Evolutionary conservation across 2,113 vertebrate genomes (phyloP).

Genomic region (Herpailurus yagouaroundi): DNA sequence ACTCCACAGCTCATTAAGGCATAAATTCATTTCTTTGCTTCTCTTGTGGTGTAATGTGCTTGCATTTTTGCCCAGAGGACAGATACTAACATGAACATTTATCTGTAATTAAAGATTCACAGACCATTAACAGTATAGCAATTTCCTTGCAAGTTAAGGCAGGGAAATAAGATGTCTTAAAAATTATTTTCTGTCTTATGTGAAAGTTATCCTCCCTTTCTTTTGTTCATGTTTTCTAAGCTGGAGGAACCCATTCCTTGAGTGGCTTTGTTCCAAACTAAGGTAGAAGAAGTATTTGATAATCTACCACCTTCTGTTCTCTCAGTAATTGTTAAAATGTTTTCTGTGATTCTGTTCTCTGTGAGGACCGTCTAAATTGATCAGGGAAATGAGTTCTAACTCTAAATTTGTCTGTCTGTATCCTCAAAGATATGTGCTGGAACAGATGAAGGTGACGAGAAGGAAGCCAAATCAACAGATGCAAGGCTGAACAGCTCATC

Average conservation of each 20-base stretch:
- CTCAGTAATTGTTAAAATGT: not conserved
- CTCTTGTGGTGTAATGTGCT: constrained; percentile 59
- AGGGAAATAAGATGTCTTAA: constrained; percentile 45
- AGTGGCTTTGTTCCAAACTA: not conserved
- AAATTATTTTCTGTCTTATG: constrained; percentile 25
- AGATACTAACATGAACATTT: constrained; percentile 70
- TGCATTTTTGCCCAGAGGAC: constrained; percentile 72
- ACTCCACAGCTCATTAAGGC: constrained; percentile 74
- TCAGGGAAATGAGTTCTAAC: not conserved
- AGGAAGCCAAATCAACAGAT: not conserved
- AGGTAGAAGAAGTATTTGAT: not conserved
- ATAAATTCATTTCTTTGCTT: constrained; percentile 68
- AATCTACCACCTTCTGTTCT: not conserved
- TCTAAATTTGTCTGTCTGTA: not conserved
- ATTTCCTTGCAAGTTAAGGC: constrained; percentile 55
- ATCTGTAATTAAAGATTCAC: constrained; percentile 77
- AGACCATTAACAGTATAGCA: constrained; percentile 64
- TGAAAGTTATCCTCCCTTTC: not conserved
- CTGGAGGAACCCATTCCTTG: not conserved
- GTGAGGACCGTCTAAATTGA: not conserved
- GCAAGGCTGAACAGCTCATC: not conserved
- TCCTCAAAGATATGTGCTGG: not conserved
- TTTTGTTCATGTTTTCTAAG: not conserved
- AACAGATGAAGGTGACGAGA: not conserved
- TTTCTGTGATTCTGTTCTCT: not conserved